These are phyloP conservation scores for Leucoma salicis DNA, from an alignment of 2,888 invertebrate genomes.

Conservation along the genomic window DNA sequence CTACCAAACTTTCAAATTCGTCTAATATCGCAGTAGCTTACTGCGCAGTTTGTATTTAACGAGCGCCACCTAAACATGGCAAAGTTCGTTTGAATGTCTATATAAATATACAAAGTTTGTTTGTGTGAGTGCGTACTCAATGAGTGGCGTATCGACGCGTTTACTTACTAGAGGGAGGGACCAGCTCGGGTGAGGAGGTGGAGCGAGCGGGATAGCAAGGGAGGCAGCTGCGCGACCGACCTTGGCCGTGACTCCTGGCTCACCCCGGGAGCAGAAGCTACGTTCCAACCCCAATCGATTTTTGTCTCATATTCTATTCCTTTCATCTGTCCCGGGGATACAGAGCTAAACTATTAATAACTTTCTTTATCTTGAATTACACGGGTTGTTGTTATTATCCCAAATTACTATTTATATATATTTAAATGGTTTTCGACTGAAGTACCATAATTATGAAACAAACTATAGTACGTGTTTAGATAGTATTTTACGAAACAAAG, in stretches of 20 bases:
- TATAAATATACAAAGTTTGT: conserved; percentile 18
- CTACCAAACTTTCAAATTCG: too few relatives aligned
- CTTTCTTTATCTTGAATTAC: not conserved
- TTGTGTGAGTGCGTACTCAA: conserved; percentile 51
- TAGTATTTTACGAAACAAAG: too few relatives aligned
- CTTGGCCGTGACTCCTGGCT: conserved; percentile 77
- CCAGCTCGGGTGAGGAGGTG: conserved; percentile 15
- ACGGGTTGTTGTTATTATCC: too few relatives aligned
- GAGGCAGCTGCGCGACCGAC: conserved; percentile 57
- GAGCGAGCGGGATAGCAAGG: conserved; percentile 21
- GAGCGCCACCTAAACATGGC: too few relatives aligned
- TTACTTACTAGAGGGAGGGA: conserved; percentile 30
- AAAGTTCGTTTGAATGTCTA: conserved; percentile 36
- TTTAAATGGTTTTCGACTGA: too few relatives aligned
- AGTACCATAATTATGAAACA: too few relatives aligned
- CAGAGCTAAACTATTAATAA: not conserved
- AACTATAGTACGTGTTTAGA: too few relatives aligned
- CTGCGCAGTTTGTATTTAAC: too few relatives aligned
- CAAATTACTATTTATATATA: too few relatives aligned
- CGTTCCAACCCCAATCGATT: conserved; percentile 64
- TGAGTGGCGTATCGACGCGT: conserved; percentile 58
- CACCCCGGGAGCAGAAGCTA: conserved; percentile 51
- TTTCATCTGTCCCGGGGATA: not conserved
- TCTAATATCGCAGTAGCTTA: too few relatives aligned
- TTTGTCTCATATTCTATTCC: conserved; percentile 35